Evolutionary conservation across 1,140 invertebrate genomes (phyloP), one percentile per base, ranked within the genome.

Genomic region (Calosoma granatense): DNA sequence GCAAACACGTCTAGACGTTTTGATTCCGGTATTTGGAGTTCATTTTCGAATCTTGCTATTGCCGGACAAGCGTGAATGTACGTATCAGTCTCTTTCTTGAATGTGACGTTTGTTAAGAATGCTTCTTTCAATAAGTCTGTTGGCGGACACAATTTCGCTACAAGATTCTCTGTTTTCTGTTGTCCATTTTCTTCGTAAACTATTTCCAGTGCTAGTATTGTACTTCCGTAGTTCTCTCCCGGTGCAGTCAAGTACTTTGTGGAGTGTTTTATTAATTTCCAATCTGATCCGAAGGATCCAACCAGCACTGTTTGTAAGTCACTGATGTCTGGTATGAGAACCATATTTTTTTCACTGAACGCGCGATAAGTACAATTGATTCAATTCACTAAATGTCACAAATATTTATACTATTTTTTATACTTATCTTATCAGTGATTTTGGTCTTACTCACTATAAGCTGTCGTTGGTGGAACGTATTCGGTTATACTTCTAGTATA

Each of bases 71-170:
- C 64, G 21, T 66, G 66, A 22, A 70, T 66, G 54, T 82, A 83
- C n/a, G 81, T 78, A 1, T 74, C 63, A 12, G 80, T 64, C 64
- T 83, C 81, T 22, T 81, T 81, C 2, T 74, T 68, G 58, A 81
- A 82, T 0, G 80, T 77, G 0, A 78, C 64, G 22, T 78, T 74
- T 11, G 78, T 78, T 60, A 81, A 75, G 60, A 83, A 82, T 9
- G 80, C 65, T 20, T 76, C 67, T 58, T 78, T 64, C 1, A 79
- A 67, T 54, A 80, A 72, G 1, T 74, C 71, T 20, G 78, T 81
- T 2, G 72, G 77, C 0, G 81, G 74, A 1, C 80, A 79, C 39
- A 82, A 65, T 64, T 83, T 83, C 0, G 74, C 76, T 11, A 82
- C 79, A 0, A 82, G 52, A 54, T 77, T 65, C 11, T 79, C 59